phyloP scores from a whole-genome alignment of 2,113 vertebrate species.

The Aythya baeri region DNA sequence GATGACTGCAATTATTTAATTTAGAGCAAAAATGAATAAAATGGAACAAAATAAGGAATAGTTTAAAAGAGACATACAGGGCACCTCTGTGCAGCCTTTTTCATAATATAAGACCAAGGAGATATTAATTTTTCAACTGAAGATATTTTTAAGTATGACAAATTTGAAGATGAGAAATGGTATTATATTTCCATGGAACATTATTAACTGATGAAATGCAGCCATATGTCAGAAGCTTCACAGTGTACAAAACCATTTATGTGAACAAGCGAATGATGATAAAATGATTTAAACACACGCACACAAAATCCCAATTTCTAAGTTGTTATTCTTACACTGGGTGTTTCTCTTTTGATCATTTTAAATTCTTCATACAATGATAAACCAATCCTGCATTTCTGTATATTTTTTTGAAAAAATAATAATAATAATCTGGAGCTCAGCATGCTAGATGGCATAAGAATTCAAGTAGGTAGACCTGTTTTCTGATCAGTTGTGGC shows the following conservation, averaged over 20 bases:
- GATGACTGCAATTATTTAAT: background rate
- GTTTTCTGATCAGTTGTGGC: background rate
- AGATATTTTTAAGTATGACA: background rate
- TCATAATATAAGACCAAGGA: background rate
- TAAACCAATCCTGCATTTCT: background rate
- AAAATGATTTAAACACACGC: background rate
- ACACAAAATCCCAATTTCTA: background rate
- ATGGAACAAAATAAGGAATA: background rate
- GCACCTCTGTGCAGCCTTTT: background rate
- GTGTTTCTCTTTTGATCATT: background rate
- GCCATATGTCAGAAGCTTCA: background rate
- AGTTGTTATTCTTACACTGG: background rate
- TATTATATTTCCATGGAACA: background rate
- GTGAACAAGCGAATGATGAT: background rate
- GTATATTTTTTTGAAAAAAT: background rate
- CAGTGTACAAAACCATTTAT: background rate
- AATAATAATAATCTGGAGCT: background rate
- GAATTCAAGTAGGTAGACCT: background rate
- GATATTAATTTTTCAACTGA: background rate
- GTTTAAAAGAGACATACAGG: background rate
- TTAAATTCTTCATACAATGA: too few relatives aligned
- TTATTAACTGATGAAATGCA: background rate
- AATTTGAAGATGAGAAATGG: background rate
- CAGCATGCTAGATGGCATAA: fast-evolving
- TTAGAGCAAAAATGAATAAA: background rate